A percentile compares a stretch with the other conserved stretches of the same genome.
phyloP scores from a whole-genome alignment of 2,113 vertebrate genomes.

The Channa argus region DNA sequence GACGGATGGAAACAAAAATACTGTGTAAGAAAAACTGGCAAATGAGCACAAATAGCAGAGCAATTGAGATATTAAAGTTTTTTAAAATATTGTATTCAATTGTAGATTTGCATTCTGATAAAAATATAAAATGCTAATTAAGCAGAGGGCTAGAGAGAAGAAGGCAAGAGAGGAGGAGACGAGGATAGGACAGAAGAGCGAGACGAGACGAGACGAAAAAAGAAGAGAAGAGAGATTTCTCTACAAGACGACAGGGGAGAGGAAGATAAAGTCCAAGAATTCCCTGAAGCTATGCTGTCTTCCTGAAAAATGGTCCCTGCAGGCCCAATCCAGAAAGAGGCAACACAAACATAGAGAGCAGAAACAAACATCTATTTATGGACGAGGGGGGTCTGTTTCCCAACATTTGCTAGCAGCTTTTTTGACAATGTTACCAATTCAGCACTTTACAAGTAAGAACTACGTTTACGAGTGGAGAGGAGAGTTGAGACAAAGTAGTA shows the following conservation, averaged over 20 bases:
- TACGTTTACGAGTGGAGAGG: conserved; percentile 21
- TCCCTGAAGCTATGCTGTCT: conserved; percentile 72
- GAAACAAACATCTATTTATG: conserved; percentile 81
- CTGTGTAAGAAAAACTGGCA: not conserved
- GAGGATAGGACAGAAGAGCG: not conserved
- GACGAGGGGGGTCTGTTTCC: conserved; percentile 72
- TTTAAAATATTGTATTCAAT: not conserved
- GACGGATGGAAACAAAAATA: not conserved
- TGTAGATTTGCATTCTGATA: not conserved
- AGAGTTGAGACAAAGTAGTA: not conserved
- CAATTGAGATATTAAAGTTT: no score
- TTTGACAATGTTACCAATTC: conserved; percentile 72
- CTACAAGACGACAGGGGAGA: conserved; percentile 10
- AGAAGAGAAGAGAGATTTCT: conserved; percentile 26
- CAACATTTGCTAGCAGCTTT: conserved; percentile 62
- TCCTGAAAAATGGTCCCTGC: conserved; percentile 79
- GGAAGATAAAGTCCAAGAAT: conserved; percentile 53
- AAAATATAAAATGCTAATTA: no score
- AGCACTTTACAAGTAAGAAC: conserved; percentile 71
- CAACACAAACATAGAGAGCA: conserved; percentile 73
- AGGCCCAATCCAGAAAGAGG: conserved; percentile 66
- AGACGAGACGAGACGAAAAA: conserved; percentile 9
- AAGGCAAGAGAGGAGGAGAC: not conserved
- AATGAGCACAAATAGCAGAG: no score
- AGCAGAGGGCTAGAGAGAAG: not conserved